Evolutionary conservation across 2,888 invertebrate genomes (phyloP).

Genomic region (Sinelater perroti): DNA sequence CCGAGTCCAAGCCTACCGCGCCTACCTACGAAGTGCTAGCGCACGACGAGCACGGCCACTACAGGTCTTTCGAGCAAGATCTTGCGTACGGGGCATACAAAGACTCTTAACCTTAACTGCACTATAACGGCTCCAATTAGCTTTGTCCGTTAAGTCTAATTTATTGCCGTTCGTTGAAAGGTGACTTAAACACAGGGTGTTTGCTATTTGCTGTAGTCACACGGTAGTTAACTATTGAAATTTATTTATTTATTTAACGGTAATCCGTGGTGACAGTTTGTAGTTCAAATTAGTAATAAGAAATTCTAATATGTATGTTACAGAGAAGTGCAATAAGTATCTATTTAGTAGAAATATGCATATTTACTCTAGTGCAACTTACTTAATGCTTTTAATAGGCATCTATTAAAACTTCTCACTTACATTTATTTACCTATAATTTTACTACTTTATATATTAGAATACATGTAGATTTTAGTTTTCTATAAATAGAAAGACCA

Average conservation of each 20-base stretch:
- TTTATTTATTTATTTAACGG: constrained; percentile 7
- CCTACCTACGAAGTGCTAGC: constrained; percentile 80
- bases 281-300: not conserved
- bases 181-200: constrained; percentile 3
- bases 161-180: no score
- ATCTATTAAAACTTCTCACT: no score
- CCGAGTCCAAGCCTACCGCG: constrained; percentile 73
- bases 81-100: constrained; percentile 68
- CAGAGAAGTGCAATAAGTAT: no score
- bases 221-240: not conserved
- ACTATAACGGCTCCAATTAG: constrained; percentile 16
- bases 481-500: no score
- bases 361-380: no score
- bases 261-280: not conserved
- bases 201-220: not conserved
- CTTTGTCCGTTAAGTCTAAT: no score
- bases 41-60: constrained; percentile 68
- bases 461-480: no score
- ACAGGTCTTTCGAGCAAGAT: constrained; percentile 70
- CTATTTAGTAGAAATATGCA: no score
- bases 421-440: no score
- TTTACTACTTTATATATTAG: no score
- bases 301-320: no score
- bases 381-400: no score
- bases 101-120: constrained; percentile 23